Evolutionary conservation across 2,888 invertebrate genomes (phyloP).

Genomic region (Eupithecia subfuscata): DNA sequence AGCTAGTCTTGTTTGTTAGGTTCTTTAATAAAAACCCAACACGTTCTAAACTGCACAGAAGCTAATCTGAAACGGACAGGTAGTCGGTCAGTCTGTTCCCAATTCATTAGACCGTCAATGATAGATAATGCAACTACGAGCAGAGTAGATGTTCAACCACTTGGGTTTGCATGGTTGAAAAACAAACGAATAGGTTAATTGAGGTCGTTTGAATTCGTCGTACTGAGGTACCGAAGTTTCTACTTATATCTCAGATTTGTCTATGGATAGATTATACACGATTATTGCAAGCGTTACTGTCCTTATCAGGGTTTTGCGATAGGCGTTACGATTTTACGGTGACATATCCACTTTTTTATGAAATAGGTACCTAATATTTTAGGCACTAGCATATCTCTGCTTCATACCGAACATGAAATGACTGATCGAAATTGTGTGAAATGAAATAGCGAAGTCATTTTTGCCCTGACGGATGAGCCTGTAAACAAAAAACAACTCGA

Average conservation of each 20-base stretch:
- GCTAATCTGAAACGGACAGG: not conserved
- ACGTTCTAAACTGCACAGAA: not conserved
- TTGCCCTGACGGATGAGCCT: not conserved
- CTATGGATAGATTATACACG: not conserved
- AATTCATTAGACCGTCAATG: not conserved
- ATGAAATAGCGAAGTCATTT: not conserved
- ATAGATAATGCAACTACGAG: not conserved
- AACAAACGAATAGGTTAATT: constrained; percentile 7
- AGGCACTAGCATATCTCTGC: not conserved
- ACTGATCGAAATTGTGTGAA: not conserved
- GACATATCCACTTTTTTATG: not conserved
- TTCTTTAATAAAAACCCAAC: not conserved
- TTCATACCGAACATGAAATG: not conserved
- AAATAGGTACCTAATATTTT: not conserved
- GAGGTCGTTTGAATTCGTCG: not conserved
- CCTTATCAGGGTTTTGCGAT: not conserved
- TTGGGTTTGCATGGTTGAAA: not conserved
- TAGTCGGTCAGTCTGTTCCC: not conserved
- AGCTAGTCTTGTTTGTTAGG: no score
- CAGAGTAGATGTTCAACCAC: not conserved
- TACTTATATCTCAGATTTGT: not conserved
- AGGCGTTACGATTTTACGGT: not conserved
- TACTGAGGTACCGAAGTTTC: not conserved
- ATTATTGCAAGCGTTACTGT: not conserved
- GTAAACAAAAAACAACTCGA: not conserved